Conservation (phyloP, 2,113 vertebrate species). For the Catharus bicknelli region DNA sequence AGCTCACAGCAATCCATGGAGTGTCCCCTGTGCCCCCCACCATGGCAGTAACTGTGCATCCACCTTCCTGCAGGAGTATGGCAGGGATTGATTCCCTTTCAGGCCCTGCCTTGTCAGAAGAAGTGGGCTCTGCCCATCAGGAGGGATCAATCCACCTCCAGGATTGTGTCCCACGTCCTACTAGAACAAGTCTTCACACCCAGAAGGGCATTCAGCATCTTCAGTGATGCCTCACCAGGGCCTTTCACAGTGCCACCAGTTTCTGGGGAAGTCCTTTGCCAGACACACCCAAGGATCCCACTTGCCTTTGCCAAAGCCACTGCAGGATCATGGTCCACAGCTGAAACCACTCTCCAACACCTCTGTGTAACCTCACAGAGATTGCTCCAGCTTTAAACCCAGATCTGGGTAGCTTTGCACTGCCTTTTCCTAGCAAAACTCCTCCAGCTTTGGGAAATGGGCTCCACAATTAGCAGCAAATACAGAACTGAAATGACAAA, state of each 20-base stretch:
- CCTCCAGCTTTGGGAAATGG: neutral
- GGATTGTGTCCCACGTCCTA: too few relatives aligned
- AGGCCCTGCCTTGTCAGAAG: neutral
- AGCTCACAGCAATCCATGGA: neutral
- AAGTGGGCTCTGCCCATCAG: neutral
- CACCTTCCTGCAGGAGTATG: neutral
- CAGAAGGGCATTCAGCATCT: neutral
- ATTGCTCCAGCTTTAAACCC: neutral
- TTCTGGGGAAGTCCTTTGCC: neutral
- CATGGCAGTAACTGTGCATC: rapidly evolving
- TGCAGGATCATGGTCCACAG: rapidly evolving
- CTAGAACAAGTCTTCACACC: too few relatives aligned
- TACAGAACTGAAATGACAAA: neutral
- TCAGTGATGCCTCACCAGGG: rapidly evolving
- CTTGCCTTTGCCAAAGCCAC: neutral
- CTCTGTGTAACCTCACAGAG: rapidly evolving
- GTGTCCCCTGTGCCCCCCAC: too few relatives aligned
- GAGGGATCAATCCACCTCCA: neutral
- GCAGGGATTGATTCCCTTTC: rapidly evolving
- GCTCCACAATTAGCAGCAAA: neutral
- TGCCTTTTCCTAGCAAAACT: neutral
- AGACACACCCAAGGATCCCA: neutral
- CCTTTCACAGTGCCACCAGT: neutral
- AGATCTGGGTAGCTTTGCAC: too few relatives aligned
- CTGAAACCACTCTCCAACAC: neutral